phyloP scores from a whole-genome alignment of 2,113 vertebrate species.

The Centrocercus urophasianus region DNA sequence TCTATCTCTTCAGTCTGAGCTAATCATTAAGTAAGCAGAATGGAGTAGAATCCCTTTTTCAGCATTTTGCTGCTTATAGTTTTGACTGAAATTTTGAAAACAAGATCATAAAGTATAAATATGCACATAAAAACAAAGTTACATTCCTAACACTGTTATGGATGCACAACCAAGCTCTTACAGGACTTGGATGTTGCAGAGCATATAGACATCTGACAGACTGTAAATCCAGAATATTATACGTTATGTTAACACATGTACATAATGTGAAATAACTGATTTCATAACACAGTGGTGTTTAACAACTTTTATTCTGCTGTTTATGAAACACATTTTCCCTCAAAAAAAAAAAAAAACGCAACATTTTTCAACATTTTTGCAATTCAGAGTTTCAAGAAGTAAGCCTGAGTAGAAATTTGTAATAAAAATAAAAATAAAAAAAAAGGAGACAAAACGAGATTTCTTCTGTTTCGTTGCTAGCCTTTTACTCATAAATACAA shows the following conservation, averaged over 20 bases:
- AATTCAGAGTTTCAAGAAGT: background rate
- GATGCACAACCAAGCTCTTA: background rate
- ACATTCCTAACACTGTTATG: background rate
- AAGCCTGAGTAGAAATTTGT: background rate
- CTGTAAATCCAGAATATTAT: background rate
- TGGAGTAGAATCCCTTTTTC: background rate
- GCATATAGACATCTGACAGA: background rate
- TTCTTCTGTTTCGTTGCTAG: background rate
- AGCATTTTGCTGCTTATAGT: background rate
- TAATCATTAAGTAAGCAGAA: background rate
- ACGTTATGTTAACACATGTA: background rate
- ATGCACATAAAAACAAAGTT: background rate
- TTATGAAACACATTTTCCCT: background rate
- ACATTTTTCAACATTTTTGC: background rate
- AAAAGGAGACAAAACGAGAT: background rate
- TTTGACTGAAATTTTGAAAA: background rate
- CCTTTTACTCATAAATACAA: background rate
- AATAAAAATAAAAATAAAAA: background rate
- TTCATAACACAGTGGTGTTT: background rate
- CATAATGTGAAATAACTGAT: background rate
- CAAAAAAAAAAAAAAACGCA: background rate
- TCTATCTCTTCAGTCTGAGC: fast-evolving
- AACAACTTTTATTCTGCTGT: too few relatives aligned
- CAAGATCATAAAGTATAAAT: background rate
- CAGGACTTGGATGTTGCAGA: background rate